Percentiles rank a stretch among this genome's conserved stretches.
These are phyloP conservation scores for Euphysa ruthae DNA, from an alignment of 30 jellyfish, hydroid and myxozoan species.

Conservation along the genomic window DNA sequence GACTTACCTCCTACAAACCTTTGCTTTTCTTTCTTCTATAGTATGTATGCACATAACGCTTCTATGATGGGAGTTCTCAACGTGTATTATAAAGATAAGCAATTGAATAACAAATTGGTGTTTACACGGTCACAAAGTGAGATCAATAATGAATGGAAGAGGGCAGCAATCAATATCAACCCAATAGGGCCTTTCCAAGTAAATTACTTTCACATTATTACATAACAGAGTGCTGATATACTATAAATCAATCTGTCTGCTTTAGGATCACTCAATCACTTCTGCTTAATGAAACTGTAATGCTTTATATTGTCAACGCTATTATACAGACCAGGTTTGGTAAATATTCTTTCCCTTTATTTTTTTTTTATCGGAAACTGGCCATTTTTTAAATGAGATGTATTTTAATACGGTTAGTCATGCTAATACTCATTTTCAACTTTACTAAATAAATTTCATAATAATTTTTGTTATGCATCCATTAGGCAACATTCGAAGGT, in stretches of 20 bases:
- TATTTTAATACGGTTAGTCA: too few species aligned
- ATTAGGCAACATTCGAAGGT: conserved; percentile 74
- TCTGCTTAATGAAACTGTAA: too few species aligned
- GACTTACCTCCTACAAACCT: background rate
- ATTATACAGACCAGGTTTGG: too few species aligned
- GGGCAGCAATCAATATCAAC: background rate
- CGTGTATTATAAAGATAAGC: conserved; percentile 30
- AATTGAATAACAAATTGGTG: background rate
- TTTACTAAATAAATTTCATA: background rate
- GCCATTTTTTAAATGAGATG: too few species aligned
- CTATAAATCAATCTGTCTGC: background rate
- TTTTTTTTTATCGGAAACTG: too few species aligned
- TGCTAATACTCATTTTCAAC: too few species aligned
- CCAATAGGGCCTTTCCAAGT: conserved; percentile 41
- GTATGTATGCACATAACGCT: conserved; percentile 42
- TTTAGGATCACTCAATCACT: too few species aligned
- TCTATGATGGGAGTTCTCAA: conserved; percentile 51
- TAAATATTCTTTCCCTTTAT: background rate
- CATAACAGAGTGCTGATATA: background rate
- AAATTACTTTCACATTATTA: background rate
- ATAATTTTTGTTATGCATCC: background rate
- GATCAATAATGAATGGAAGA: conserved; percentile 37
- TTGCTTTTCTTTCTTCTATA: conserved; percentile 68
- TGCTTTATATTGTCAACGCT: too few species aligned
- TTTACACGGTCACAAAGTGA: conserved; percentile 20